phyloP scores from a whole-genome alignment of 2,888 invertebrate species.

The Amphipyra tragopoginis region DNA sequence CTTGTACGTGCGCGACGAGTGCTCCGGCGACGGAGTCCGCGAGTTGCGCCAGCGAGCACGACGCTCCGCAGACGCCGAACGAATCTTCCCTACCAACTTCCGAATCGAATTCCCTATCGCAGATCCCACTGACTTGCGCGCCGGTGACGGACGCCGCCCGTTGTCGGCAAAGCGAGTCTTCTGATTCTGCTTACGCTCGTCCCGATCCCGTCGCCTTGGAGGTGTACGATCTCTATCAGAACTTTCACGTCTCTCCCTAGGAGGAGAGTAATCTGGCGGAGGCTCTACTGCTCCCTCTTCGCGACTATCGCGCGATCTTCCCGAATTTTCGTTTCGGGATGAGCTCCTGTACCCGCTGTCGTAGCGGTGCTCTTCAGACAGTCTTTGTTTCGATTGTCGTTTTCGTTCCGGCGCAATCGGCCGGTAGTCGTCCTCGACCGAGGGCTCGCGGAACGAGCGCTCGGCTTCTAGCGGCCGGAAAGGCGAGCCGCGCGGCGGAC shows the following conservation, averaged over 20 bases:
- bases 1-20: constrained; percentile 86
- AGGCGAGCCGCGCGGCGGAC: constrained; percentile 88
- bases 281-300: constrained; percentile 91
- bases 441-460: constrained; percentile 86
- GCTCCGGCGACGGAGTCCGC: constrained; percentile 91
- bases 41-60: constrained; percentile 91
- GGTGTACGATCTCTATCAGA: constrained; percentile 83
- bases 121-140: constrained; percentile 88
- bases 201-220: constrained; percentile 84
- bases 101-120: constrained; percentile 94
- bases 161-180: constrained; percentile 92
- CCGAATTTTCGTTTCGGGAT: constrained; percentile 88
- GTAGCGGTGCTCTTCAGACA: constrained; percentile 87
- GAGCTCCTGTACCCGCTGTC: constrained; percentile 90
- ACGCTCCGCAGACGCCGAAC: constrained; percentile 92
- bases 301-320: constrained; percentile 84
- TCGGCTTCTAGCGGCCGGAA: constrained; percentile 85
- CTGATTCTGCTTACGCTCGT: constrained; percentile 91
- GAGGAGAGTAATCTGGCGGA: constrained; percentile 93
- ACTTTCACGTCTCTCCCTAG: constrained; percentile 85
- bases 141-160: constrained; percentile 81
- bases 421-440: constrained; percentile 85
- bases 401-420: constrained; percentile 92
- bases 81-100: constrained; percentile 95
- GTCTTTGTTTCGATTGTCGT: constrained; percentile 89